phyloP scores from a whole-genome alignment of 2,797 vertebrate species.

The Platalea minor region DNA sequence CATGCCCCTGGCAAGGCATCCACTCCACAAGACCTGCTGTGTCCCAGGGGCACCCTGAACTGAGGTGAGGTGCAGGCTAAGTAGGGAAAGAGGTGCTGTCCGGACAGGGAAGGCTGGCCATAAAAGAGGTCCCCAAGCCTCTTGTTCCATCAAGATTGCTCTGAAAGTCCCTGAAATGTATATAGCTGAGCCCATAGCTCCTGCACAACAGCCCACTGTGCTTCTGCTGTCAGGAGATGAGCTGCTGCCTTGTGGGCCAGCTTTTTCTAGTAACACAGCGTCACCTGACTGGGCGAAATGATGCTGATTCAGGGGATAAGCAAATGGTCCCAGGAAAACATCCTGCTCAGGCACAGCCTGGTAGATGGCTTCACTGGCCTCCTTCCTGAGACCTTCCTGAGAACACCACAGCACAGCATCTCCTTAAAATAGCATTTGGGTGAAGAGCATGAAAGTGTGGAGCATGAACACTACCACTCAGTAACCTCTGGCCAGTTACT shows the following conservation, averaged over 20 bases:
- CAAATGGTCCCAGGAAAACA: neutral
- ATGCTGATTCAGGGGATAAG: neutral
- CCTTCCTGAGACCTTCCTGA: neutral
- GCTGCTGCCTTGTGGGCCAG: neutral
- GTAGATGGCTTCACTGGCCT: neutral
- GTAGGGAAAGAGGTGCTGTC: neutral
- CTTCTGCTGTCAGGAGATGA: neutral
- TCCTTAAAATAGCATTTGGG: neutral
- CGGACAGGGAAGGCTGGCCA: neutral
- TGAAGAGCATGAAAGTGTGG: neutral
- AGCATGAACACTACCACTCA: neutral
- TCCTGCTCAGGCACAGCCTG: neutral
- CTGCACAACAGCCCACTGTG: neutral
- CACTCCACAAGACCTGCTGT: neutral
- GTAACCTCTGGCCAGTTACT: neutral
- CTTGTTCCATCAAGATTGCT: neutral
- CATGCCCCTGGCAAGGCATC: neutral
- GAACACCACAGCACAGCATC: neutral
- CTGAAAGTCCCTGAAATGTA: neutral
- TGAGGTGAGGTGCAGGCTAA: neutral
- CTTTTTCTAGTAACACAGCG: neutral
- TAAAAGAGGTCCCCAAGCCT: neutral
- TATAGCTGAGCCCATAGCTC: neutral
- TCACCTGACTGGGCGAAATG: neutral
- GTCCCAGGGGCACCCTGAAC: neutral